These are phyloP conservation scores for Bruchidius siliquastri DNA, from an alignment of 2,888 invertebrate species.

Conservation along the genomic window DNA sequence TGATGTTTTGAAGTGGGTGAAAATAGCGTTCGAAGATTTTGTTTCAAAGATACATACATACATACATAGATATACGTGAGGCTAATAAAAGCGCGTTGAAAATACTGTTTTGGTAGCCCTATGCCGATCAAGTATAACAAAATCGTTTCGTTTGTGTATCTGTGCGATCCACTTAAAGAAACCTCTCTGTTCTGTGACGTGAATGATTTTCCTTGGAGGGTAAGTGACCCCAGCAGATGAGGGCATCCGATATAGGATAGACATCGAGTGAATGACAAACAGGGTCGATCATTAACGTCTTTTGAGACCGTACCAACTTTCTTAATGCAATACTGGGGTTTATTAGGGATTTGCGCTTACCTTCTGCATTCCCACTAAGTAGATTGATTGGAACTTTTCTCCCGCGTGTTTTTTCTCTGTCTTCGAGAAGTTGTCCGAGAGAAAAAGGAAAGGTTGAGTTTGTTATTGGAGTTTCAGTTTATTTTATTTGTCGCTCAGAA, in stretches of 20 bases:
- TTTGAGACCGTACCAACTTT: neutral
- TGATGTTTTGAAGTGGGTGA: too few relatives aligned
- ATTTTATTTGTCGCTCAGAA: neutral
- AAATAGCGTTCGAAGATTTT: too few relatives aligned
- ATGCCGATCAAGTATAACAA: neutral
- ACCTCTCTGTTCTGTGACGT: neutral
- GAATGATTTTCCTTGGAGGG: neutral
- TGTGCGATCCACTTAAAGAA: neutral
- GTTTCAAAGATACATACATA: too few relatives aligned
- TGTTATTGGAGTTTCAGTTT: neutral
- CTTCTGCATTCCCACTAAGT: neutral
- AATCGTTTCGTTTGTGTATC: neutral
- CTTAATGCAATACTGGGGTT: neutral
- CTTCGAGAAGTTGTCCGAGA: neutral
- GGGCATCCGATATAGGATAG: neutral
- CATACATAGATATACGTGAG: too few relatives aligned
- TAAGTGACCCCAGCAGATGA: neutral
- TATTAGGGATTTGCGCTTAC: neutral
- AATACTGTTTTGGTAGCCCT: too few relatives aligned
- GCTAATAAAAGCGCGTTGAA: too few relatives aligned
- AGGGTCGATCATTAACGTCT: neutral
- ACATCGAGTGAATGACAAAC: neutral
- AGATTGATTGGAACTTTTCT: neutral
- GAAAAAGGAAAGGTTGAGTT: neutral
- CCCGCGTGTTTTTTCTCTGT: neutral